These are phyloP conservation scores for Rhinatrema bivittatum DNA, from an alignment of 2,797 vertebrate species.

Conservation along the genomic window DNA sequence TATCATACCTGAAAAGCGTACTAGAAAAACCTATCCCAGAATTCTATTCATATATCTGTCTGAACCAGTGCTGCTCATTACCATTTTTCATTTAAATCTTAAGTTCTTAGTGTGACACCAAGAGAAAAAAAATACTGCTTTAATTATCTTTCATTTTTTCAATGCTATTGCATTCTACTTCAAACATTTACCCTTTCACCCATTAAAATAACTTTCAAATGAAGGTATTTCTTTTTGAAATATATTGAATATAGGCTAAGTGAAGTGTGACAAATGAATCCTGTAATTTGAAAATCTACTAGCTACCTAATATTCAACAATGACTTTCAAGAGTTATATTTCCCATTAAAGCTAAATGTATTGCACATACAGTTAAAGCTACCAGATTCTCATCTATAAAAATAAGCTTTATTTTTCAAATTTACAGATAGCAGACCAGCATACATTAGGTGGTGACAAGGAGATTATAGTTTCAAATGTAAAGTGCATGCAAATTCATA, in stretches of 20 bases:
- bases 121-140: neutral
- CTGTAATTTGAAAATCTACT: conserved; percentile 37
- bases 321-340: conserved; percentile 32
- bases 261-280: conserved; percentile 43
- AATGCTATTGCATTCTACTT: conserved; percentile 23
- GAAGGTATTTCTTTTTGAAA: conserved; percentile 21
- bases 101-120: neutral
- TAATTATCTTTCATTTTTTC: conserved; percentile 18
- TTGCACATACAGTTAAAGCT: neutral
- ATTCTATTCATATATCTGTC: no score
- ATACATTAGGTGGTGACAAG: neutral
- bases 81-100: no score
- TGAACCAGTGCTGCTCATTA: no score
- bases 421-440: neutral
- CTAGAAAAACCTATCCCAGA: no score
- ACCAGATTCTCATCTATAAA: conserved; percentile 15
- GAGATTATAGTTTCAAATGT: neutral
- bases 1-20: no score
- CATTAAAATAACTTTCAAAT: conserved; percentile 39
- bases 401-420: conserved; percentile 3
- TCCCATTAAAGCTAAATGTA: conserved; percentile 32
- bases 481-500: neutral
- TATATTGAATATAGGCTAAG: conserved; percentile 36
- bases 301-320: conserved; percentile 23
- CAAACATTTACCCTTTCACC: conserved; percentile 34